phyloP scores from a whole-genome alignment of 2,888 invertebrate genomes.

The Pterobdella sp. region DNA sequence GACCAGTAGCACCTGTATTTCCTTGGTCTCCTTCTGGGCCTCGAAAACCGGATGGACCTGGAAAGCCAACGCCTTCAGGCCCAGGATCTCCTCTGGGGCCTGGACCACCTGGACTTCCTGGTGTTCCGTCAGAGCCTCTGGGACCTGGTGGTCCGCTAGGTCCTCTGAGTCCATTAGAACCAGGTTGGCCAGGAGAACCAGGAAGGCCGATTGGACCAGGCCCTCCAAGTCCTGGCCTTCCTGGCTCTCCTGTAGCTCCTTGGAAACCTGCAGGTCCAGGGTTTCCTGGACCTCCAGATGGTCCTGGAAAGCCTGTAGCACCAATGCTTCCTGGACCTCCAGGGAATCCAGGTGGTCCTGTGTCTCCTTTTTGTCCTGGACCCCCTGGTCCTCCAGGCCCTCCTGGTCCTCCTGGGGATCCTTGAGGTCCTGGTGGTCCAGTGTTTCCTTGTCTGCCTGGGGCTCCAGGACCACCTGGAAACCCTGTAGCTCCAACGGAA shows the following conservation, averaged over 20 bases:
- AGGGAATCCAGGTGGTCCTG: neutral
- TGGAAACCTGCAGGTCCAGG: constrained; percentile 4
- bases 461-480: neutral
- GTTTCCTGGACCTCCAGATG: neutral
- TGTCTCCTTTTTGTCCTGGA: neutral
- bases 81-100: constrained; percentile 4
- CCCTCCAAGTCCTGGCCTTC: constrained; percentile 32
- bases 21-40: constrained; percentile 28
- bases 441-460: neutral
- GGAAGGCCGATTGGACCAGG: neutral
- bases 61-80: neutral
- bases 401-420: neutral
- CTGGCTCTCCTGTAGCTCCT: constrained; percentile 19
- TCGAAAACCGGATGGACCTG: constrained; percentile 16
- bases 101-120: constrained; percentile 20
- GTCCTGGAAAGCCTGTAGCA: neutral
- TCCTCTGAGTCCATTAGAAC: neutral
- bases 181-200: constrained; percentile 16
- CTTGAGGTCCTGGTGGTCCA: neutral
- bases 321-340: constrained; percentile 4
- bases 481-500: neutral
- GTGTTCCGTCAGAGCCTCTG: neutral
- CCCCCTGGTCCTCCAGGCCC: constrained; percentile 5
- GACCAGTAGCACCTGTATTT: constrained; percentile 18
- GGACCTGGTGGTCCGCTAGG: neutral